Evolutionary conservation across 2,797 vertebrate species (phyloP).

Genomic region (Taeniopygia guttata): DNA sequence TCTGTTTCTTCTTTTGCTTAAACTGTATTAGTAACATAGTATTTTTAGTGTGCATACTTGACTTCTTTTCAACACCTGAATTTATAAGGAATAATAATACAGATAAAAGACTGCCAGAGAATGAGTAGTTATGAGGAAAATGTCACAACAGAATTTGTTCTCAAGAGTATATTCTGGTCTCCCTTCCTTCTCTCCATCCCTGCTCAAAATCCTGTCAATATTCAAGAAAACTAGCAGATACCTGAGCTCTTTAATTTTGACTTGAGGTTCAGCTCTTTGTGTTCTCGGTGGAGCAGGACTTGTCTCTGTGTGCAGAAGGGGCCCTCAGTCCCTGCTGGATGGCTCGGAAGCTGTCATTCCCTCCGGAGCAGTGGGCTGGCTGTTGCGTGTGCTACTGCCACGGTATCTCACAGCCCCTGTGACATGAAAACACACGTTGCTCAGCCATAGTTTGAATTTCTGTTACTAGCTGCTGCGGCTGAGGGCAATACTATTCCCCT

Average conservation of each 20-base stretch:
- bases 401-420: neutral
- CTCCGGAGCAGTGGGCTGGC: neutral
- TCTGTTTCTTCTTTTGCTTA: constrained; percentile 15
- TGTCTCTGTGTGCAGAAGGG: neutral
- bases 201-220: neutral
- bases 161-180: neutral
- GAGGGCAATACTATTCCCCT: neutral
- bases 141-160: fast-evolving
- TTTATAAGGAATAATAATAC: neutral
- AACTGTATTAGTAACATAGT: neutral
- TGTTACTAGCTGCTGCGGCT: neutral
- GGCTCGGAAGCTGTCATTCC: neutral
- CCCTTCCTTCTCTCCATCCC: neutral
- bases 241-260: neutral
- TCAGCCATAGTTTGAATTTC: neutral
- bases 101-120: neutral
- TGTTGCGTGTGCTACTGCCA: neutral
- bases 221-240: neutral
- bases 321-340: neutral
- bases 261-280: neutral
- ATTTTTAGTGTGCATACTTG: neutral
- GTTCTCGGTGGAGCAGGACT: neutral
- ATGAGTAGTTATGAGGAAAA: neutral
- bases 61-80: neutral
- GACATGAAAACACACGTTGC: neutral